These are phyloP conservation scores for Alitta virens DNA, from an alignment of 2,888 invertebrate genomes.

Conservation along the genomic window DNA sequence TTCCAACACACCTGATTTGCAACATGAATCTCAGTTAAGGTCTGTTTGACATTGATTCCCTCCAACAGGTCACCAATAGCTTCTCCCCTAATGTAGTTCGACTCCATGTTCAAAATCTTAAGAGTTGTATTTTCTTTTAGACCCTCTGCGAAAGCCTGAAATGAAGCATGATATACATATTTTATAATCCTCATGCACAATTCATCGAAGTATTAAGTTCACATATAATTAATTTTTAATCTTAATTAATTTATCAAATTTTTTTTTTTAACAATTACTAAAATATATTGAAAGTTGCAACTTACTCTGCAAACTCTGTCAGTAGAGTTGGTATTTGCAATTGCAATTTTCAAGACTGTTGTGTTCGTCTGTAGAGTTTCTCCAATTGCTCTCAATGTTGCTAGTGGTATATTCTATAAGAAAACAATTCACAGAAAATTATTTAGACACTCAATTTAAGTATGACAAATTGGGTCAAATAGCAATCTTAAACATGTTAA, in stretches of 20 bases:
- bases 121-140: slow-evolving; percentile 59
- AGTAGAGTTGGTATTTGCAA: slow-evolving; percentile 90
- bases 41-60: slow-evolving; percentile 80
- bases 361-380: slow-evolving; percentile 86
- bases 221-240: background rate
- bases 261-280: no score
- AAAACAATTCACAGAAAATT: background rate
- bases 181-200: no score
- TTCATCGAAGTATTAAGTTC: no score
- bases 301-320: slow-evolving; percentile 76
- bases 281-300: background rate
- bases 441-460: background rate
- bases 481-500: no score
- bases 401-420: slow-evolving; percentile 89
- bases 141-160: slow-evolving; percentile 64
- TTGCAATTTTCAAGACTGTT: slow-evolving; percentile 82
- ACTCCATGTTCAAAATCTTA: slow-evolving; percentile 76
- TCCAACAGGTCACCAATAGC: slow-evolving; percentile 82
- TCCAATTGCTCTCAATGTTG: slow-evolving; percentile 80
- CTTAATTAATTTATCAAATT: background rate
- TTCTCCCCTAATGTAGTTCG: slow-evolving; percentile 92
- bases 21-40: slow-evolving; percentile 91
- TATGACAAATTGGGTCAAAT: no score
- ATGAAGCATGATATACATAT: slow-evolving; percentile 5
- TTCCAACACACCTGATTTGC: slow-evolving; percentile 88